These are phyloP conservation scores for Pseudorhiza aurosa DNA, from an alignment of 30 jellyfish, hydroid and myxozoan species.

Conservation along the genomic window DNA sequence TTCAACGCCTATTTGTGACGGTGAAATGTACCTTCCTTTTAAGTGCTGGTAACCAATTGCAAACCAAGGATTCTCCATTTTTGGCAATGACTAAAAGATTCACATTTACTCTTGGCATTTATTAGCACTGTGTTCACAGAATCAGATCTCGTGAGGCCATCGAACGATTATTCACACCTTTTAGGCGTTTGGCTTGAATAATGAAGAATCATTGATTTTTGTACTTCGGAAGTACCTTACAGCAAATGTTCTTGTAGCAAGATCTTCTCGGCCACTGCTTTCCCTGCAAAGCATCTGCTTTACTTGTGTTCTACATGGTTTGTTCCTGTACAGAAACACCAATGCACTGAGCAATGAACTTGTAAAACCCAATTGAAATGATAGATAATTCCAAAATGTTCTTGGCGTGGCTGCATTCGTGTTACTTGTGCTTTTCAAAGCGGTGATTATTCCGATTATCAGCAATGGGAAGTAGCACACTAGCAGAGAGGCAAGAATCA, in stretches of 20 bases:
- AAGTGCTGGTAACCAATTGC: too few relatives aligned
- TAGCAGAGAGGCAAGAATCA: constrained; percentile 28
- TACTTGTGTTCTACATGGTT: constrained; percentile 6
- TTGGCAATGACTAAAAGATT: too few relatives aligned
- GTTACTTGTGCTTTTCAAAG: background rate
- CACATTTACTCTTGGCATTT: too few relatives aligned
- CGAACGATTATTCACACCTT: too few relatives aligned
- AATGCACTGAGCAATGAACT: constrained; percentile 56
- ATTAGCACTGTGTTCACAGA: too few relatives aligned
- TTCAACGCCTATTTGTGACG: too few relatives aligned
- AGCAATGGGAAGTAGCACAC: constrained; percentile 52
- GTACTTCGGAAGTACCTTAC: background rate
- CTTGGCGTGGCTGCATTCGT: constrained; percentile 8
- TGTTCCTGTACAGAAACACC: constrained; percentile 34
- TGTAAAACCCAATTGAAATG: constrained; percentile 45
- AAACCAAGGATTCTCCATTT: too few relatives aligned
- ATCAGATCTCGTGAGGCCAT: too few relatives aligned
- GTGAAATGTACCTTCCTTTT: too few relatives aligned
- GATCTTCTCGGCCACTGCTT: too few relatives aligned
- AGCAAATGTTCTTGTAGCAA: background rate
- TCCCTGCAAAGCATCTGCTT: too few relatives aligned
- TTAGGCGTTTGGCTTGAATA: too few relatives aligned
- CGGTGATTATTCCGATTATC: constrained; percentile 34
- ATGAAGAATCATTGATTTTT: background rate
- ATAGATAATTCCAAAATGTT: constrained; percentile 38